Evolutionary conservation across 2,797 vertebrate genomes (phyloP).

Genomic region (Mergus octosetaceus): DNA sequence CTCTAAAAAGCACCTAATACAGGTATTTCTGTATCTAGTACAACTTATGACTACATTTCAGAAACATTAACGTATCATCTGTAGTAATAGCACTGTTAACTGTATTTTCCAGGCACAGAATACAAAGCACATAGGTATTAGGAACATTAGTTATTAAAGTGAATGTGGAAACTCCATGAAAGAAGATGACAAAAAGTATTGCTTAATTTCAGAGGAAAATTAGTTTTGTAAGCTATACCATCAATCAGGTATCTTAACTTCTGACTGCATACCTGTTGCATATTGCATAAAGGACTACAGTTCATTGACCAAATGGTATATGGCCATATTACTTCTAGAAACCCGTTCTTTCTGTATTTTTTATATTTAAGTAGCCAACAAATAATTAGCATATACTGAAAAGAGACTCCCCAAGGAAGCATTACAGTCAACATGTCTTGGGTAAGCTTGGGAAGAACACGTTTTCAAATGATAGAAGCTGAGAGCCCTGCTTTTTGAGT

Average conservation of each 20-base stretch:
- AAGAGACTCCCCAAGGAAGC: background rate
- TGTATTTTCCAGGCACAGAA: background rate
- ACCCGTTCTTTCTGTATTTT: background rate
- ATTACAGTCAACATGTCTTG: background rate
- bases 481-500: background rate
- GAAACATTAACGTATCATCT: background rate
- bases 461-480: conserved; percentile 31
- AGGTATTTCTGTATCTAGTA: background rate
- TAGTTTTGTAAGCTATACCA: background rate
- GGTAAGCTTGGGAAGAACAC: background rate
- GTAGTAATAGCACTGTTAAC: background rate
- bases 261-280: background rate
- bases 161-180: background rate
- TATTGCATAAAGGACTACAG: background rate
- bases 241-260: background rate
- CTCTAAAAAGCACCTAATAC: background rate
- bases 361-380: background rate
- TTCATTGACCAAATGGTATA: rapidly evolving
- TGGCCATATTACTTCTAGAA: background rate
- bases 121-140: background rate
- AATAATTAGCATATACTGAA: background rate
- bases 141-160: background rate
- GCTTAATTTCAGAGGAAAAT: background rate
- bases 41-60: background rate
- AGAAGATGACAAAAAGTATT: background rate